A percentile compares a stretch with the other conserved stretches of the same genome.
Evolutionary conservation across 2,797 vertebrate species (phyloP).

Genomic region (Allobates femoralis): DNA sequence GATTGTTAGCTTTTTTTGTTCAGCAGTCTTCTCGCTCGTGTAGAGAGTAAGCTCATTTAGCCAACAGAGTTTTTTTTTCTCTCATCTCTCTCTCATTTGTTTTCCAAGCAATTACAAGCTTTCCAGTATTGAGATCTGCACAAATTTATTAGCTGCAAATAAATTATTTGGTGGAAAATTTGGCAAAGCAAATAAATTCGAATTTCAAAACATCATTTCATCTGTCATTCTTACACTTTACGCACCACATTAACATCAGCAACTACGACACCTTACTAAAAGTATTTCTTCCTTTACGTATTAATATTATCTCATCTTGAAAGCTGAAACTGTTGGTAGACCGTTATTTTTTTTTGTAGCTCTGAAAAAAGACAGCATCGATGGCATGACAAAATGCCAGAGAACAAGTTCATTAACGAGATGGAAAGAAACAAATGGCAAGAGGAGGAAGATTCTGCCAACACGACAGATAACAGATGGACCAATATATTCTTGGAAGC

Average conservation of each 20-base stretch:
- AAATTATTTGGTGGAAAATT: too few species aligned
- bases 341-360: neutral
- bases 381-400: conserved; percentile 45
- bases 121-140: too few species aligned
- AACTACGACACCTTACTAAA: neutral
- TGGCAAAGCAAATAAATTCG: too few species aligned
- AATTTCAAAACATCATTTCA: too few species aligned
- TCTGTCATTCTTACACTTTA: neutral
- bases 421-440: conserved; percentile 47
- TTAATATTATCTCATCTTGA: neutral
- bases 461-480: conserved; percentile 64
- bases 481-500: conserved; percentile 62
- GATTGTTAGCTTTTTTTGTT: too few species aligned
- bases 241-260: neutral
- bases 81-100: too few species aligned
- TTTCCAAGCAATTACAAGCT: too few species aligned
- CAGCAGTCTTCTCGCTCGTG: too few species aligned
- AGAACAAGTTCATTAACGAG: conserved; percentile 53
- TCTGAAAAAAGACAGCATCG: conserved; percentile 32
- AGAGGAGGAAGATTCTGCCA: conserved; percentile 35
- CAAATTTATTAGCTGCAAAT: too few species aligned
- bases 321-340: neutral
- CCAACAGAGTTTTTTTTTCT: too few species aligned
- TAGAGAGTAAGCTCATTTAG: too few species aligned
- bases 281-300: neutral